Percentiles rank a stretch among this genome's conserved stretches.
Conservation (phyloP, 2,888 invertebrate genomes). For the Aspidiotus destructor region DNA sequence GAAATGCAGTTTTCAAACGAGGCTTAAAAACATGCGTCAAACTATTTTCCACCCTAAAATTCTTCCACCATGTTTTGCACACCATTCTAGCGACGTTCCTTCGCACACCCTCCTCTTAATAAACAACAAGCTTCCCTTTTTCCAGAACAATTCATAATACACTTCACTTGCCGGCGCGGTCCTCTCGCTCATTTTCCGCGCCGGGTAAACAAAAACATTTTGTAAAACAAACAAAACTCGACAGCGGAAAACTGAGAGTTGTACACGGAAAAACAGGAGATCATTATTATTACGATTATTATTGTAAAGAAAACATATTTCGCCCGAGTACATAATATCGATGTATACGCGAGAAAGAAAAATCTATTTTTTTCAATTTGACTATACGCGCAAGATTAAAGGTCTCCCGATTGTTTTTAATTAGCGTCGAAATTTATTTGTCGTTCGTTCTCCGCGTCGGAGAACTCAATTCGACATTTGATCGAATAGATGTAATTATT, state of each 20-base stretch:
- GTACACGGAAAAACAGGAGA: too few species aligned
- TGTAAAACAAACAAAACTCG: constrained; percentile 23
- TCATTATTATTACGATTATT: too few species aligned
- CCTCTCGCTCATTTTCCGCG: not conserved
- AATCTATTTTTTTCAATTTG: too few species aligned
- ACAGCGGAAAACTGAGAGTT: not conserved
- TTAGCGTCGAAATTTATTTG: too few species aligned
- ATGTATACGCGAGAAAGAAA: too few species aligned
- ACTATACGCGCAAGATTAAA: too few species aligned
- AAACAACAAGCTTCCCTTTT: constrained; percentile 28
- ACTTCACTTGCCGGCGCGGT: constrained; percentile 7
- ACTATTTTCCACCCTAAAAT: constrained; percentile 29
- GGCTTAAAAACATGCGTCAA: constrained; percentile 33
- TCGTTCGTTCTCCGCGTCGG: too few species aligned
- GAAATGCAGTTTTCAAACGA: constrained; percentile 32
- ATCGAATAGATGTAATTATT: constrained; percentile 1
- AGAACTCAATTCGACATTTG: not conserved
- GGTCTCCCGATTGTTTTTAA: too few species aligned
- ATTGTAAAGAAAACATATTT: too few species aligned
- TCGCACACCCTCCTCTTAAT: constrained; percentile 31
- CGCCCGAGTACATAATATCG: too few species aligned
- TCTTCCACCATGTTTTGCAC: constrained; percentile 33
- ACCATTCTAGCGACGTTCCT: constrained; percentile 31
- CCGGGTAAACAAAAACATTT: constrained; percentile 5
- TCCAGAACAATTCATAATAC: constrained; percentile 26